phyloP scores from a whole-genome alignment of 2,113 vertebrate genomes.

The Acinonyx jubatus region DNA sequence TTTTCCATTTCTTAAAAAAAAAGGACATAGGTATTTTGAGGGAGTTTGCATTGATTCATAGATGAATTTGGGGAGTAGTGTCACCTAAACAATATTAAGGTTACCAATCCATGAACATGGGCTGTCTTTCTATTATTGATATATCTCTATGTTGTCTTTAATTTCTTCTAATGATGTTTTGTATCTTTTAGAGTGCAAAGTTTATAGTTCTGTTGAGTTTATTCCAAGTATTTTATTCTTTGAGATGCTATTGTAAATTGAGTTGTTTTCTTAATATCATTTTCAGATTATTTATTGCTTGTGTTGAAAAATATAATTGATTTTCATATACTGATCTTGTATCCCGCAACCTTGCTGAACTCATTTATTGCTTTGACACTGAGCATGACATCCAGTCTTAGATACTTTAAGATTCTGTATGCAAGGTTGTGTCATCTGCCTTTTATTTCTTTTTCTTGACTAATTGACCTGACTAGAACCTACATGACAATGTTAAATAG shows the following conservation, averaged over 20 bases:
- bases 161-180: background rate
- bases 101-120: background rate
- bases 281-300: background rate
- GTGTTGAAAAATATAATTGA: background rate
- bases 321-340: background rate
- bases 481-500: background rate
- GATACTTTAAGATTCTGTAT: background rate
- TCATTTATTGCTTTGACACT: background rate
- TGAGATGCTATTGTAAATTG: background rate
- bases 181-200: background rate
- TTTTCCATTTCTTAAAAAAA: background rate
- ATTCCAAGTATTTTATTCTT: background rate
- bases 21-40: background rate
- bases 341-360: background rate
- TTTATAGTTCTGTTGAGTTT: background rate
- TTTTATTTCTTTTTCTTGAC: conserved; percentile 14
- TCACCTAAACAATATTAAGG: background rate
- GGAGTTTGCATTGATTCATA: background rate
- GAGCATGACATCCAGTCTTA: background rate
- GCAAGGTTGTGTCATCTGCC: background rate
- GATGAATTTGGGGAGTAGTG: background rate
- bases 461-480: background rate
- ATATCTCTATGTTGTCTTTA: background rate
- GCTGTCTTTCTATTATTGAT: background rate
- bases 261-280: conserved; percentile 3